Conservation (phyloP, 2,888 invertebrate species). For the Eucriotettix oculatus region DNA sequence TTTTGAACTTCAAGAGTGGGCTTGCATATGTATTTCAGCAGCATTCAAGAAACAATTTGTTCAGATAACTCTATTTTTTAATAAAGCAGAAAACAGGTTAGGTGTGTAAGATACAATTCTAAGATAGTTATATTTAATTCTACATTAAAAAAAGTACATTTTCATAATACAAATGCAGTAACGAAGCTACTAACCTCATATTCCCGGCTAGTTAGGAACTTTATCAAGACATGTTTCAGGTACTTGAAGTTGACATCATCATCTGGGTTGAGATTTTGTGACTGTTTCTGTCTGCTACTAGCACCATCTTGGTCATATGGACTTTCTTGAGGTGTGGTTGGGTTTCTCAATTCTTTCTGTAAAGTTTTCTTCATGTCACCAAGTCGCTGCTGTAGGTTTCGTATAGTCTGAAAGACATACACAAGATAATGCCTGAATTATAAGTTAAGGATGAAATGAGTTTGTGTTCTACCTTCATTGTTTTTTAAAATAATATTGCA, state of each 20-base stretch:
- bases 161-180: too few species aligned
- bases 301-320: constrained; percentile 24
- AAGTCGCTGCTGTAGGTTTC: constrained; percentile 72
- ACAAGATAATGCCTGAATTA: neutral
- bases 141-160: too few species aligned
- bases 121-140: too few species aligned
- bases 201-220: constrained; percentile 80
- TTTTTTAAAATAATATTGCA: too few species aligned
- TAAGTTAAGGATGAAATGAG: neutral
- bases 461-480: too few species aligned
- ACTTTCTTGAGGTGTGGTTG: constrained; percentile 13
- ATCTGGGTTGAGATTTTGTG: constrained; percentile 25
- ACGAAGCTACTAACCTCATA: constrained; percentile 29
- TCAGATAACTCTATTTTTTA: too few species aligned
- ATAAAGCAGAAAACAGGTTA: too few species aligned
- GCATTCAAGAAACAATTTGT: too few species aligned
- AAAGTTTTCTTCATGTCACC: constrained; percentile 83
- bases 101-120: too few species aligned
- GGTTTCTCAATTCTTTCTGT: constrained; percentile 59
- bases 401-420: constrained; percentile 51
- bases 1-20: too few species aligned
- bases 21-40: too few species aligned
- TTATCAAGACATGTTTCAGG: constrained; percentile 82
- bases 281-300: constrained; percentile 31
- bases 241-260: constrained; percentile 70